A percentile compares a stretch with the other conserved stretches of the same genome.
Conservation (phyloP, 2,888 invertebrate genomes). For the Lasius fuliginosus region DNA sequence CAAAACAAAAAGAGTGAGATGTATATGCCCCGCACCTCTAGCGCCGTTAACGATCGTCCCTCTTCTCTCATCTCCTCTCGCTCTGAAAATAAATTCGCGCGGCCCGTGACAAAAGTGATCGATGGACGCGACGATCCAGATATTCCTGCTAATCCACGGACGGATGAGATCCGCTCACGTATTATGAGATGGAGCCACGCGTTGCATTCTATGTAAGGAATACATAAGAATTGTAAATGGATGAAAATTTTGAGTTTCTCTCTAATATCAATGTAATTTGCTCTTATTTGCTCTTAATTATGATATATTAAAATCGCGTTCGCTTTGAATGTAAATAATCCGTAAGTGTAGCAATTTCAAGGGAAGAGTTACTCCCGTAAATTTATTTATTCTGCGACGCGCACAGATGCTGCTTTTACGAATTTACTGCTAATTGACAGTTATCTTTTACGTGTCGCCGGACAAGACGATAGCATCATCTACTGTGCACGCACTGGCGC, state of each 20-base stretch:
- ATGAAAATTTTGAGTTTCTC: background rate
- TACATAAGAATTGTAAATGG: background rate
- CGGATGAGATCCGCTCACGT: constrained; percentile 12
- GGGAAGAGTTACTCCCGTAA: background rate
- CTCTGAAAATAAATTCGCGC: constrained; percentile 54
- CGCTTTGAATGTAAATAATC: background rate
- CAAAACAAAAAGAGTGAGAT: constrained; percentile 21
- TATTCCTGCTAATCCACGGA: constrained; percentile 43
- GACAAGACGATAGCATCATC: constrained; percentile 22
- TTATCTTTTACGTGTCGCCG: constrained; percentile 24
- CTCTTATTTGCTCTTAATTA: background rate
- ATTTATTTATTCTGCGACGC: background rate
- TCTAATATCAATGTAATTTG: background rate
- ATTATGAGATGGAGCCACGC: constrained; percentile 43
- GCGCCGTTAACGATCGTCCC: constrained; percentile 45
- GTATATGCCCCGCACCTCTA: constrained; percentile 11
- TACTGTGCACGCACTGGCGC: background rate
- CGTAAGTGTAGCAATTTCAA: background rate
- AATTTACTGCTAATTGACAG: constrained; percentile 20
- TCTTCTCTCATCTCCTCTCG: constrained; percentile 37
- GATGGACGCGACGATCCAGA: constrained; percentile 51
- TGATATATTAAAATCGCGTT: background rate
- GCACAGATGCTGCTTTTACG: background rate
- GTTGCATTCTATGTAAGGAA: background rate
- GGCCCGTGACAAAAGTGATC: constrained; percentile 55